phyloP scores from a whole-genome alignment of 2,888 invertebrate species.

The Athalia circularis region DNA sequence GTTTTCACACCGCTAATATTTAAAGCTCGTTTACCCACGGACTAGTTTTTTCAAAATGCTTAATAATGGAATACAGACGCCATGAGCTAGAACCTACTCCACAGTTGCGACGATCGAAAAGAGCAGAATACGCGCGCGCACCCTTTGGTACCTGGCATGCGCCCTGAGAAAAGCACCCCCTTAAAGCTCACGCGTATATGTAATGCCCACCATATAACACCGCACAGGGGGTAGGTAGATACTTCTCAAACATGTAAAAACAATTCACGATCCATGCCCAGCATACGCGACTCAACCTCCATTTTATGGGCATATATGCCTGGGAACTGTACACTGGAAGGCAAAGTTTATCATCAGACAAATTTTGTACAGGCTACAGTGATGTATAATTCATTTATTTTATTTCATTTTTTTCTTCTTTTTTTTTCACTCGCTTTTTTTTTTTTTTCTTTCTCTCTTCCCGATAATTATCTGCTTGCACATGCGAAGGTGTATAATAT shows the following conservation, averaged over 20 bases:
- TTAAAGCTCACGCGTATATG: conserved; percentile 11
- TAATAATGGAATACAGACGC: conserved; percentile 56
- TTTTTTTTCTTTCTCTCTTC: neutral
- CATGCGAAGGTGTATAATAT: neutral
- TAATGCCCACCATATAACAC: neutral
- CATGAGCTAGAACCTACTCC: conserved; percentile 61
- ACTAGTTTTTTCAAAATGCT: conserved; percentile 28
- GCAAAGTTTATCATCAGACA: no score
- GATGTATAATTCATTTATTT: neutral
- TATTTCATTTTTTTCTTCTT: neutral
- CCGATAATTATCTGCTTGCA: neutral
- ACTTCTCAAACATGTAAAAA: conserved; percentile 3
- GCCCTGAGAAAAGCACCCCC: conserved; percentile 15
- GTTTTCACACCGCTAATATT: conserved; percentile 48
- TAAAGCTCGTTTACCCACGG: conserved; percentile 28
- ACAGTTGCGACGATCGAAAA: conserved; percentile 72
- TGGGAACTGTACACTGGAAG: no score
- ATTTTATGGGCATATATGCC: neutral
- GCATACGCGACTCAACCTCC: neutral
- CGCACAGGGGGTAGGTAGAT: neutral
- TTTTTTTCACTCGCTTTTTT: neutral
- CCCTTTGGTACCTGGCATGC: conserved; percentile 56
- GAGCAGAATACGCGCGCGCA: conserved; percentile 66
- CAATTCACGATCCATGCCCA: conserved; percentile 1
- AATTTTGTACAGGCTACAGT: no score